Conservation (phyloP, 2,888 invertebrate genomes). For the Microctonus brassicae region DNA sequence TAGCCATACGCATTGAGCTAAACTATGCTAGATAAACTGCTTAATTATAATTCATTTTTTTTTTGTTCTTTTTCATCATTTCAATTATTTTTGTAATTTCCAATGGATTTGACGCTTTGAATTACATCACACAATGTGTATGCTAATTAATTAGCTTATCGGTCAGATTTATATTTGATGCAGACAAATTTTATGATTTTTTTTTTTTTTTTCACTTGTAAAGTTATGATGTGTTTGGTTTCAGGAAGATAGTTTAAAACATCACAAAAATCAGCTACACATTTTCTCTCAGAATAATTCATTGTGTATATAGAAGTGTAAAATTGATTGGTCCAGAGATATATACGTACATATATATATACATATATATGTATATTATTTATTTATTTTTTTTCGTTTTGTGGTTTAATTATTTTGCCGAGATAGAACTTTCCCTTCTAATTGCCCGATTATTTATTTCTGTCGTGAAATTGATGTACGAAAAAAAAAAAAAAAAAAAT, state of each 20-base stretch:
- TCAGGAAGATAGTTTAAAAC: background rate
- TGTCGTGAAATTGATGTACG: conserved; percentile 1
- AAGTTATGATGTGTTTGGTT: background rate
- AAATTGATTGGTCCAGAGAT: conserved; percentile 68
- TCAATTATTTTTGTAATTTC: background rate
- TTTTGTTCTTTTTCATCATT: background rate
- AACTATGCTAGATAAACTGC: conserved; percentile 10
- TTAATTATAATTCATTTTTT: conserved; percentile 21
- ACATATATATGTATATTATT: too few species aligned
- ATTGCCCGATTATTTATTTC: background rate
- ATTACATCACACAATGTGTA: conserved; percentile 7
- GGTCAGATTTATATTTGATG: conserved; percentile 2
- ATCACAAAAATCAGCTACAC: background rate
- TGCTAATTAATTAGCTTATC: conserved; percentile 18
- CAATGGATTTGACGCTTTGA: conserved; percentile 22
- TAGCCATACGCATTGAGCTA: conserved; percentile 34
- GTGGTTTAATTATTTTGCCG: conserved; percentile 13
- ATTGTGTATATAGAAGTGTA: conserved; percentile 61
- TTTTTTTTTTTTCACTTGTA: conserved; percentile 6
- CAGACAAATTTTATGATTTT: background rate
- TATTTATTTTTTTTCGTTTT: conserved; percentile 45
- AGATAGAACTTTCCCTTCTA: background rate
- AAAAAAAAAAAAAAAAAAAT: background rate
- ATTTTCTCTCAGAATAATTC: conserved; percentile 19
- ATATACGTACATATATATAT: conserved; percentile 22